Evolutionary conservation across 1,140 invertebrate genomes (phyloP).

Genomic region (Portunus trituberculatus): DNA sequence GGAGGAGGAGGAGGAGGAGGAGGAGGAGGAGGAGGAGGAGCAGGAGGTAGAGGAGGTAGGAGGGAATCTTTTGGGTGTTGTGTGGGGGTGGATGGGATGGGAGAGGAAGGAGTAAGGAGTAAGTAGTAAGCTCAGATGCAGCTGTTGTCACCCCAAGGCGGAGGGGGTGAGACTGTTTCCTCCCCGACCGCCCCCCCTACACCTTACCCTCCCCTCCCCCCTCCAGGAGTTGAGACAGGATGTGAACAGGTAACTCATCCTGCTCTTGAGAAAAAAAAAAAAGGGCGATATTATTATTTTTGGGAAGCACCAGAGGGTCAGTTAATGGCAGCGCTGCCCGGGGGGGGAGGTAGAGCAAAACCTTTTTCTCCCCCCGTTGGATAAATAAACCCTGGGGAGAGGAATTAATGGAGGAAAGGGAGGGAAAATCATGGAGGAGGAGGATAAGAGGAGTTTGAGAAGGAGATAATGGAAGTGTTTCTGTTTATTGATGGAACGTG

Average conservation of each 20-base stretch:
- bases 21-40: neutral
- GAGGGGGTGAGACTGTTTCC: neutral
- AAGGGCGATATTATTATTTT: neutral
- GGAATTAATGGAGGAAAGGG: neutral
- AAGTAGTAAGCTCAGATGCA: neutral
- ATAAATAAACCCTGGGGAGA: neutral
- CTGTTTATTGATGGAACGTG: neutral
- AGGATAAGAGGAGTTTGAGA: neutral
- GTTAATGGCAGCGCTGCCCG: no score
- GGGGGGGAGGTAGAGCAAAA: no score
- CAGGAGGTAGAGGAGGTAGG: neutral
- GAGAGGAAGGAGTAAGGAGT: no score
- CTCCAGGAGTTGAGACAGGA: neutral
- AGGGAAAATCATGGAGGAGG: neutral
- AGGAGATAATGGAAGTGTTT: neutral
- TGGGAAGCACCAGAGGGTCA: no score
- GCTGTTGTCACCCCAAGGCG: neutral
- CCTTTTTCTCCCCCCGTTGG: neutral
- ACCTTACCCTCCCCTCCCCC: neutral
- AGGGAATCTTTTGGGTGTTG: no score
- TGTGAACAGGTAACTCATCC: conserved; percentile 21
- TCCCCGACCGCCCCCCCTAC: neutral
- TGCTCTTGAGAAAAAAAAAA: neutral
- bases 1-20: neutral
- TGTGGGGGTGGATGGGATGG: no score